Evolutionary conservation across 2,888 invertebrate genomes (phyloP).

Genomic region (Anaspis maculata): DNA sequence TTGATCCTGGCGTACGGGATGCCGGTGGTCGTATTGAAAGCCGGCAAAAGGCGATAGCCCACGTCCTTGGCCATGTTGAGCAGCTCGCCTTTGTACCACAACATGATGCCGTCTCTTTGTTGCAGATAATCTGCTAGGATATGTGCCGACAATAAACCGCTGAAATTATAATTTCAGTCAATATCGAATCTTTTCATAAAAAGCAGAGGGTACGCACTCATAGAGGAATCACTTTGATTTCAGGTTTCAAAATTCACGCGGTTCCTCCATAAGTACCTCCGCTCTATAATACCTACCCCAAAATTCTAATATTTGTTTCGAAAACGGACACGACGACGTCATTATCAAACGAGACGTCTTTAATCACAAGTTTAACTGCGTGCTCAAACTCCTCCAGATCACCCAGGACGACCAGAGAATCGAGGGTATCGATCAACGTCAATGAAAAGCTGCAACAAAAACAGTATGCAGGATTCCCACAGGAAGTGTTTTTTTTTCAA

Average conservation of each 20-base stretch:
- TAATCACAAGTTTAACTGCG: constrained; percentile 77
- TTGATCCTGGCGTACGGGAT: constrained; percentile 94
- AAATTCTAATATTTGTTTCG: constrained; percentile 94
- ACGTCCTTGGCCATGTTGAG: constrained; percentile 86
- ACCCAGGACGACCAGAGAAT: constrained; percentile 85
- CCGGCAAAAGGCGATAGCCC: constrained; percentile 87
- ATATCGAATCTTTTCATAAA: neutral
- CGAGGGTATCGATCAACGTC: constrained; percentile 89
- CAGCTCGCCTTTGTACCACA: constrained; percentile 83
- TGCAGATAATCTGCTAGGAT: constrained; percentile 77
- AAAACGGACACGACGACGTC: constrained; percentile 96
- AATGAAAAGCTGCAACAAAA: constrained; percentile 77
- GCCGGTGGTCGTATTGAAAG: constrained; percentile 96
- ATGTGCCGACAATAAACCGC: constrained; percentile 88
- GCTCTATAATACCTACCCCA: constrained; percentile 59
- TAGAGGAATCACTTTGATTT: too few species aligned
- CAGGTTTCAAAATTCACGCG: neutral
- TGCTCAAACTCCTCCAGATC: constrained; percentile 91
- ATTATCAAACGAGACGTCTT: constrained; percentile 83
- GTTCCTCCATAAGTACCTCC: neutral
- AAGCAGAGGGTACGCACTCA: too few species aligned
- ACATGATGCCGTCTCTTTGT: constrained; percentile 62
- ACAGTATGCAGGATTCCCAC: too few species aligned
- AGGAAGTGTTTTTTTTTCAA: too few species aligned
- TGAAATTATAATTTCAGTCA: constrained; percentile 41